phyloP scores from a whole-genome alignment of 1,140 invertebrate species.

The Augochlora pura region DNA sequence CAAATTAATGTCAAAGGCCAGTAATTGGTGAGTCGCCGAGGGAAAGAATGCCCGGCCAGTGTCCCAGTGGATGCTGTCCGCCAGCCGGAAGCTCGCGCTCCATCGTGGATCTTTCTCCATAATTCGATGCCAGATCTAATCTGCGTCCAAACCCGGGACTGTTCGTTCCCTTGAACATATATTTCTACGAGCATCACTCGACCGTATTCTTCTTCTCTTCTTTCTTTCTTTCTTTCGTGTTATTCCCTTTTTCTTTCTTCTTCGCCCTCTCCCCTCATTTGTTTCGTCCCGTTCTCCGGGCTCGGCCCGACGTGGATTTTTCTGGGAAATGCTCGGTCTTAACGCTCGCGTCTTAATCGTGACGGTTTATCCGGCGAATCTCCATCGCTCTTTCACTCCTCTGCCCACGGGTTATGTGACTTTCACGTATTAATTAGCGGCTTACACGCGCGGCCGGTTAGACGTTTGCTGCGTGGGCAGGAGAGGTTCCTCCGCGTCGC shows the following conservation, averaged over 20 bases:
- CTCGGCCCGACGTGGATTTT: neutral
- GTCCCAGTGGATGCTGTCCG: neutral
- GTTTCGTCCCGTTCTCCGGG: neutral
- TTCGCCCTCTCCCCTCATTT: too few relatives aligned
- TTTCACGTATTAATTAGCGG: conserved; percentile 71
- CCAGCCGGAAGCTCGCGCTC: conserved; percentile 41
- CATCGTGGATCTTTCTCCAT: conserved; percentile 30
- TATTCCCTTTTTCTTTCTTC: too few relatives aligned
- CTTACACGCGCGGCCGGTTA: conserved; percentile 28
- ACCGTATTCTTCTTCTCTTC: conserved; percentile 6
- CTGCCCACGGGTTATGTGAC: conserved; percentile 63
- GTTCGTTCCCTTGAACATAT: neutral
- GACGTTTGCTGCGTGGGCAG: conserved; percentile 52
- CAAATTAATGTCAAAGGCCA: conserved; percentile 68
- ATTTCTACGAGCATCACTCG: neutral
- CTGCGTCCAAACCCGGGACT: conserved; percentile 27
- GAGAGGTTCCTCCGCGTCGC: conserved; percentile 20
- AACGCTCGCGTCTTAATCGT: conserved; percentile 58
- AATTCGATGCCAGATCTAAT: conserved; percentile 56
- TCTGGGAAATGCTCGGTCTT: conserved; percentile 24
- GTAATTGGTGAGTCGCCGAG: conserved; percentile 53
- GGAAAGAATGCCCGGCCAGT: conserved; percentile 32
- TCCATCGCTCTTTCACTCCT: conserved; percentile 13
- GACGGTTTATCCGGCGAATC: conserved; percentile 54
- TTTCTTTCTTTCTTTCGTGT: too few relatives aligned